Evolutionary conservation across 2,113 vertebrate species (phyloP), one percentile per base, ranked within the genome.

Genomic region (Grantiella picta): DNA sequence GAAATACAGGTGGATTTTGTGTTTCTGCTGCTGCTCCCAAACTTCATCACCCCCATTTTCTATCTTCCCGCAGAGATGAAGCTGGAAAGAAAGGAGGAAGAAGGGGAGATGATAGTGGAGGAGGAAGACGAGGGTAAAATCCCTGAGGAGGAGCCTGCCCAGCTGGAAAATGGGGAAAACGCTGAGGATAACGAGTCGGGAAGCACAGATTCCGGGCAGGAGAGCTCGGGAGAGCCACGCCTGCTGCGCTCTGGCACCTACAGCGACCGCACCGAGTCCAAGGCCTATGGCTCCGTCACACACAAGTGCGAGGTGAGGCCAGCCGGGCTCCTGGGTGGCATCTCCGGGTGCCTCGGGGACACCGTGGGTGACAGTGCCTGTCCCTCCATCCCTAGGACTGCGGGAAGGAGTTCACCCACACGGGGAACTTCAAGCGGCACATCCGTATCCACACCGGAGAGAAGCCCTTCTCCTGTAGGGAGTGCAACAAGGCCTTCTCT

Each of bases 371-470:
- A 21, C 36, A 15, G 0, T 13, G n/a, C 56, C 86, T 15, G 6
- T 73, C 29, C 33, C 25, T 69, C 23, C 4, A 3, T 80, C 60
- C 56, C 1, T 64, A 99, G 99, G 99, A 99, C 97, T 99, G 99
- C 5, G 99, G 99, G 36, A 99, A 99, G 97, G 99, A 99, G 95
- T 99, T 99, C 94, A 99, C 99, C 5, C 99, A 99, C 98, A 99
- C 99, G 0, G 99, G 99, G 3, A 99, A 99, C 95, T 99, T 99
- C 97, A 99, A 99, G 97, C 98, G 99, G 35, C 99, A 99, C 97
- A 99, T 99, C 97, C 99, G 99, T 8, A 99, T 99, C 96, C 99
- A 99, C 98, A 99, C 99, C 0, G 99, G 99, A 1, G 99, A 99
- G 98, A 99, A 99, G 71, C 99, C 99, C 1, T 99, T 99, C 97